Evolutionary conservation across 2,113 vertebrate genomes (phyloP).

Genomic region (Ammodytes marinus): DNA sequence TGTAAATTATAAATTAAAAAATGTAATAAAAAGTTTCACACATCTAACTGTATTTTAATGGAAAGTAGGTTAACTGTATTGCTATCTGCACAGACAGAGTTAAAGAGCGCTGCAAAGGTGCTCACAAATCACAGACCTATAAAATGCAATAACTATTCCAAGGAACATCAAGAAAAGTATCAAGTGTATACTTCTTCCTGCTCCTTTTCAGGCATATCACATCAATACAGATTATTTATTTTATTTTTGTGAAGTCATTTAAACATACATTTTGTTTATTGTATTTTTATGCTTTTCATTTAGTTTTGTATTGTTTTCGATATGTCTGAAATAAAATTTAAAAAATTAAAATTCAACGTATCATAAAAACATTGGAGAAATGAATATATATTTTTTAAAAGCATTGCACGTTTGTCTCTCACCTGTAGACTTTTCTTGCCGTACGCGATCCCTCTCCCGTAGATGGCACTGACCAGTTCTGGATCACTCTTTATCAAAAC

Average conservation of each 20-base stretch:
- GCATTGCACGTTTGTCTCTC: slow-evolving; percentile 63
- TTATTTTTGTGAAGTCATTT: too few species aligned
- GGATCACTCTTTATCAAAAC: slow-evolving; percentile 90
- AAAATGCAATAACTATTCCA: background rate
- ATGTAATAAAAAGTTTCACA: too few species aligned
- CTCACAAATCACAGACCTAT: background rate
- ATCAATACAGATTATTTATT: too few species aligned
- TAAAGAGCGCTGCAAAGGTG: background rate
- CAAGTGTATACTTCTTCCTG: too few species aligned
- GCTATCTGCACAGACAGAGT: background rate
- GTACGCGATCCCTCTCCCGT: slow-evolving; percentile 96
- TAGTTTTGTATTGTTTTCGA: too few species aligned
- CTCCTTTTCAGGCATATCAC: too few species aligned
- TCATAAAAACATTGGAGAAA: background rate
- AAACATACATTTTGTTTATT: too few species aligned
- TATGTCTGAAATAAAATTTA: background rate
- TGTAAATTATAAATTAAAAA: too few species aligned
- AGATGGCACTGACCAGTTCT: slow-evolving; percentile 97
- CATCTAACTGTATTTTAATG: background rate
- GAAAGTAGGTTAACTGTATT: background rate
- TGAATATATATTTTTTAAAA: background rate
- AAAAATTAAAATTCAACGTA: too few species aligned
- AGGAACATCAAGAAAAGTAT: background rate
- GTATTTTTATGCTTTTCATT: too few species aligned
- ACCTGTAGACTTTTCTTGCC: slow-evolving; percentile 97